These are phyloP conservation scores for Musca vetustissima DNA, from an alignment of 1,140 invertebrate species.

Conservation along the genomic window DNA sequence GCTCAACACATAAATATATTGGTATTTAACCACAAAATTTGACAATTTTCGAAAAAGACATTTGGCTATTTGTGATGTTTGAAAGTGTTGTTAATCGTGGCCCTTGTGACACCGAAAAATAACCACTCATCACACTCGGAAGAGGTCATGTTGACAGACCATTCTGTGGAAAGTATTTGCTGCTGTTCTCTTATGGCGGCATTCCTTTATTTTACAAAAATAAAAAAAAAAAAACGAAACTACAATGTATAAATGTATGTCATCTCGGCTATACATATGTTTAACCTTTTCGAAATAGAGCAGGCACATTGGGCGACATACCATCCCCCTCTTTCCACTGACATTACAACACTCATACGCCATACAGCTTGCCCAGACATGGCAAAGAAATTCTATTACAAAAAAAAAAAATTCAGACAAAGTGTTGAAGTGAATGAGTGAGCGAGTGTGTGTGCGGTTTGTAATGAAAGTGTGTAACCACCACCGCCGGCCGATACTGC, in stretches of 20 bases:
- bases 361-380: background rate
- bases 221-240: background rate
- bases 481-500: background rate
- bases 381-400: constrained; percentile 10
- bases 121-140: background rate
- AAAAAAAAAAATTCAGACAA: background rate
- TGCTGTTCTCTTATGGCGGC: background rate
- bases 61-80: no score
- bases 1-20: no score
- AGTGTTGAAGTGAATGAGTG: background rate
- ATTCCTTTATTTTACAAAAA: background rate
- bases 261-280: constrained; percentile 6
- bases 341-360: background rate
- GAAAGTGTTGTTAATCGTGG: no score
- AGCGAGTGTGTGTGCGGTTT: background rate
- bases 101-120: background rate
- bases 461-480: background rate
- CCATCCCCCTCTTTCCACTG: no score
- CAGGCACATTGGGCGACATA: background rate
- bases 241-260: constrained; percentile 9
- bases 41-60: no score
- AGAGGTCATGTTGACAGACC: background rate
- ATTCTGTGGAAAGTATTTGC: background rate
- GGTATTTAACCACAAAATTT: no score
- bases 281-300: constrained; percentile 15